These are phyloP conservation scores for Leucopternis melanops DNA, from an alignment of 2,113 vertebrate genomes.

Conservation along the genomic window DNA sequence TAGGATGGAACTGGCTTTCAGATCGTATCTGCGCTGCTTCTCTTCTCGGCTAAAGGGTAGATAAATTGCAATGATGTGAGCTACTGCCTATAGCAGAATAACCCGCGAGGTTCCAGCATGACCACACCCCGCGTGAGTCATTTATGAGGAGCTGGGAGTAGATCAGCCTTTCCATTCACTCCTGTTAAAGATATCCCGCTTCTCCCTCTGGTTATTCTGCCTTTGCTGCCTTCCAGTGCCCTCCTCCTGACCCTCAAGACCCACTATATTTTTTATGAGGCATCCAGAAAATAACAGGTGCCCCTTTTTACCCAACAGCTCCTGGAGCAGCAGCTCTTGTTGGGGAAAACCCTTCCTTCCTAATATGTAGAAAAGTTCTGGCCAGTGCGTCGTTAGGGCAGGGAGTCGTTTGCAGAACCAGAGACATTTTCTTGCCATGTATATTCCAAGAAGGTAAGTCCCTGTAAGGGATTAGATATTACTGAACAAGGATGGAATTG, in stretches of 20 bases:
- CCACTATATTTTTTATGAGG: background rate
- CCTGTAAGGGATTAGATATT: background rate
- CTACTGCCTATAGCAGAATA: background rate
- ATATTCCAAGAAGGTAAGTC: background rate
- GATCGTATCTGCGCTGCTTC: background rate
- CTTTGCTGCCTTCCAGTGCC: background rate
- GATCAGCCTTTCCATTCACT: background rate
- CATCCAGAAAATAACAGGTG: background rate
- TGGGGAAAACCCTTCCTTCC: background rate
- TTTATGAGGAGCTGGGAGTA: background rate
- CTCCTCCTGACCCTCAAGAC: background rate
- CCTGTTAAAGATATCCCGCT: background rate
- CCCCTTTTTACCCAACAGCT: background rate
- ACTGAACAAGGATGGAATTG: background rate
- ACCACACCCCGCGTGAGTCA: background rate
- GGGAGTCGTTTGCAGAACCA: background rate
- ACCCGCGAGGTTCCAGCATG: background rate
- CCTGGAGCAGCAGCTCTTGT: background rate
- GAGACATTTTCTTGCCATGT: background rate
- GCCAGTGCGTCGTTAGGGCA: background rate
- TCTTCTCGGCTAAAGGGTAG: background rate
- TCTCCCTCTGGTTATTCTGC: background rate
- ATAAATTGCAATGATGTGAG: background rate
- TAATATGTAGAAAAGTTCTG: background rate
- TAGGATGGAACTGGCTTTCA: conserved; percentile 2